These are phyloP conservation scores for Okamejei kenojei DNA, from an alignment of 2,797 vertebrate genomes.

Conservation along the genomic window DNA sequence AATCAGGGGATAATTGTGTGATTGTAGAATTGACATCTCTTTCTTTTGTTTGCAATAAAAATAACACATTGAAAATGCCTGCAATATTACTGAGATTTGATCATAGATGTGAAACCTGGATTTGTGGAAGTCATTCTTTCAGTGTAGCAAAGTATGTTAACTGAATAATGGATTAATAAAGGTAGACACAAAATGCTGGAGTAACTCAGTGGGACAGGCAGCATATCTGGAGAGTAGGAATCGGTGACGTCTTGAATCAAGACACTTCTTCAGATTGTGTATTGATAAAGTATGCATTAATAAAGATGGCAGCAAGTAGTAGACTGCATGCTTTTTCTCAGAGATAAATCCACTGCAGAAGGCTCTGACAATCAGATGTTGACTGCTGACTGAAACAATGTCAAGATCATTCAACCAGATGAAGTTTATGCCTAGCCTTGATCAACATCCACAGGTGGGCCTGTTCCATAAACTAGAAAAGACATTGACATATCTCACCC, in stretches of 20 bases:
- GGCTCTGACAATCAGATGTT: neutral
- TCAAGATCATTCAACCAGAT: neutral
- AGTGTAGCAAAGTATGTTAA: neutral
- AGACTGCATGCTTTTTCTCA: neutral
- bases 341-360: neutral
- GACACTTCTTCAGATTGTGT: too few species aligned
- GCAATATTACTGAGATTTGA: neutral
- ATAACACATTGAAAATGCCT: neutral
- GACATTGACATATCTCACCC: neutral
- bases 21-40: neutral
- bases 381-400: neutral
- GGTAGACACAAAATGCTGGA: too few species aligned
- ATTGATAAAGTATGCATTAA: too few species aligned
- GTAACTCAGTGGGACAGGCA: too few species aligned
- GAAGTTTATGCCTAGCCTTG: neutral
- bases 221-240: too few species aligned
- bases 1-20: neutral
- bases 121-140: neutral
- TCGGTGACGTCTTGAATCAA: too few species aligned
- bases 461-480: neutral
- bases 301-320: neutral
- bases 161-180: neutral
- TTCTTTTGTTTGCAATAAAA: neutral
- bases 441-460: neutral
- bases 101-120: neutral